Evolutionary conservation across 2,888 invertebrate genomes (phyloP).

Genomic region (Syritta pipiens): DNA sequence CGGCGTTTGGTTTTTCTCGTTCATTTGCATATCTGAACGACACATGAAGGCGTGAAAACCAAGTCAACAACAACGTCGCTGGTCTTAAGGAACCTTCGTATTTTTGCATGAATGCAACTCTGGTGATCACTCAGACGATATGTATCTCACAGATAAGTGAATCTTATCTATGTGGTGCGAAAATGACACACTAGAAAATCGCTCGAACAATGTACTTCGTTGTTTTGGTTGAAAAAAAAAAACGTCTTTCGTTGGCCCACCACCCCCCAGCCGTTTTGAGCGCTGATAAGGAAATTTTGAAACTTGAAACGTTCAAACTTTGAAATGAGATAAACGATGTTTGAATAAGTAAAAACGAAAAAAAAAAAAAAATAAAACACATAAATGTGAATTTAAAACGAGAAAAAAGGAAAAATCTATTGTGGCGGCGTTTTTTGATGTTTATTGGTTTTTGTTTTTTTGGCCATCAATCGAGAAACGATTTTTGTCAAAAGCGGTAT

Average conservation of each 20-base stretch:
- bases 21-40: slow-evolving; percentile 4
- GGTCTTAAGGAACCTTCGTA: too few relatives aligned
- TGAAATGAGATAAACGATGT: slow-evolving; percentile 44
- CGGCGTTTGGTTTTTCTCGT: too few relatives aligned
- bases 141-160: slow-evolving; percentile 40
- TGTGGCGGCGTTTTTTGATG: slow-evolving; percentile 48
- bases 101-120: too few relatives aligned
- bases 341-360: slow-evolving; percentile 24
- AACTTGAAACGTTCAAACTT: too few relatives aligned
- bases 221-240: too few relatives aligned
- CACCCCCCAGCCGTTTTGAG: too few relatives aligned
- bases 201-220: too few relatives aligned
- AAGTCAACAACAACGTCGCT: too few relatives aligned
- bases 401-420: slow-evolving; percentile 21
- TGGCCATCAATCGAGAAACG: slow-evolving; percentile 38
- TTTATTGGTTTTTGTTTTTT: slow-evolving; percentile 55
- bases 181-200: too few relatives aligned
- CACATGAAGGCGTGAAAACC: too few relatives aligned
- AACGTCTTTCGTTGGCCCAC: too few relatives aligned
- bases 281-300: slow-evolving; percentile 26
- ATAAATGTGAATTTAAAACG: too few relatives aligned
- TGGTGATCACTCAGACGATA: slow-evolving; percentile 24
- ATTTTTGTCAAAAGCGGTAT: slow-evolving; percentile 33
- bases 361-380: slow-evolving; percentile 19
- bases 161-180: slow-evolving; percentile 43